A percentile compares a stretch with the other conserved stretches of the same genome.
Conservation (phyloP, 2,797 vertebrate species). For the Malacoraja senta region DNA sequence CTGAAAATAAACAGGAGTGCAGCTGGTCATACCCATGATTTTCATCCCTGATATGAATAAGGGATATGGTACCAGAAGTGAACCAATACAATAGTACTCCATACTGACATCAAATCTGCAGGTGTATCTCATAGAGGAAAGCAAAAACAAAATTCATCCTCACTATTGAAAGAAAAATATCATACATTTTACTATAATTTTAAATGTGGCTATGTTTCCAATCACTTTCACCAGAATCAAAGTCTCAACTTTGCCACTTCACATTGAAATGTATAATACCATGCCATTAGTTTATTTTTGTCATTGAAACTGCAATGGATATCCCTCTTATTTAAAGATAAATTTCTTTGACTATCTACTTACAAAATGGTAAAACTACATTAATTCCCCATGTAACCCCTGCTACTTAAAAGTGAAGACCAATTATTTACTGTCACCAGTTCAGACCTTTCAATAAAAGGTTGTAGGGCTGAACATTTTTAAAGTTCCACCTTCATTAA, state of each 20-base stretch:
- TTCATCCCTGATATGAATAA: background rate
- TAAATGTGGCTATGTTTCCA: background rate
- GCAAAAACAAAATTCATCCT: background rate
- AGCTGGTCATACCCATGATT: background rate
- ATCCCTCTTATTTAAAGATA: background rate
- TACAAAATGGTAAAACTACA: background rate
- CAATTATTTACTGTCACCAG: background rate
- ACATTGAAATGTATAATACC: background rate
- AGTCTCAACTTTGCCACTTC: background rate
- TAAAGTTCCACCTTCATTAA: background rate
- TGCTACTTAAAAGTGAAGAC: background rate
- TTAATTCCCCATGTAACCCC: background rate
- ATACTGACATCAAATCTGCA: background rate
- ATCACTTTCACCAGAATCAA: background rate
- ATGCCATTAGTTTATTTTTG: background rate
- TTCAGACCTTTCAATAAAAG: background rate
- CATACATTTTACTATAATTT: background rate
- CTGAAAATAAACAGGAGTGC: background rate
- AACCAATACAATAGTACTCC: background rate
- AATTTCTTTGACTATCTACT: background rate
- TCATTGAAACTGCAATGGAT: background rate
- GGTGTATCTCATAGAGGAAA: background rate
- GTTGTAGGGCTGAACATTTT: background rate
- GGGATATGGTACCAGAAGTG: background rate
- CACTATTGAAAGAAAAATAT: background rate